Percentiles rank a stretch among this genome's conserved stretches.
Conservation (phyloP, 2,797 vertebrate genomes). For the Emydoidea blandingii region DNA sequence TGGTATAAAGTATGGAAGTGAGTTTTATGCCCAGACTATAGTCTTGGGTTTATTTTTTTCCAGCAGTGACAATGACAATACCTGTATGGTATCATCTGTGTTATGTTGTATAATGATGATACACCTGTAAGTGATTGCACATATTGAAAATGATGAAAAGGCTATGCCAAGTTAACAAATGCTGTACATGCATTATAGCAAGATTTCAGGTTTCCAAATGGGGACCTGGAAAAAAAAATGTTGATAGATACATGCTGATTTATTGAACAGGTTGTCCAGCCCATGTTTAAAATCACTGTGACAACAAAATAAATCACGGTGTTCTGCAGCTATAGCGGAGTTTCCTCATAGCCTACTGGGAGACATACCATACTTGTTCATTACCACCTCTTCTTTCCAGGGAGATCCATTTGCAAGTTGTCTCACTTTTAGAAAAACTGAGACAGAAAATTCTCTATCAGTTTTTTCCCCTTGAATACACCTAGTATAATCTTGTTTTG, state of each 20-base stretch:
- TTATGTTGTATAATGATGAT: conserved; percentile 33
- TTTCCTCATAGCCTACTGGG: conserved; percentile 64
- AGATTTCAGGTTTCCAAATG: conserved; percentile 40
- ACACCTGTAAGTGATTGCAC: conserved; percentile 9
- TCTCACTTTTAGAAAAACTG: conserved; percentile 47
- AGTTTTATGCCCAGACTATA: background rate
- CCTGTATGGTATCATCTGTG: background rate
- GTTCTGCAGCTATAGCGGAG: conserved; percentile 57
- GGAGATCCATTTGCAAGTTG: conserved; percentile 67
- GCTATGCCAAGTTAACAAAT: conserved; percentile 50
- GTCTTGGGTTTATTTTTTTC: background rate
- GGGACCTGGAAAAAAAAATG: conserved; percentile 16
- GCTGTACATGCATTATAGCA: conserved; percentile 44
- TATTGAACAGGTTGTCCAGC: conserved; percentile 71
- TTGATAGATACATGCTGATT: conserved; percentile 64
- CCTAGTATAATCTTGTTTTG: conserved; percentile 6
- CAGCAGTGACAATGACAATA: conserved; percentile 12
- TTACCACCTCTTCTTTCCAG: conserved; percentile 56
- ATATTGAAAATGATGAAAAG: conserved; percentile 56
- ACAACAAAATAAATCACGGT: conserved; percentile 71
- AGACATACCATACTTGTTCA: conserved; percentile 65
- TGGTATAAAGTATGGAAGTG: conserved; percentile 31
- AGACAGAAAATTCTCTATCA: conserved; percentile 37
- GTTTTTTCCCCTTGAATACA: conserved; percentile 18
- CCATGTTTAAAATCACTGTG: conserved; percentile 74